A percentile compares a stretch with the other conserved stretches of the same genome.
Conservation (phyloP, 2,113 vertebrate genomes). For the Macroglossus sobrinus region DNA sequence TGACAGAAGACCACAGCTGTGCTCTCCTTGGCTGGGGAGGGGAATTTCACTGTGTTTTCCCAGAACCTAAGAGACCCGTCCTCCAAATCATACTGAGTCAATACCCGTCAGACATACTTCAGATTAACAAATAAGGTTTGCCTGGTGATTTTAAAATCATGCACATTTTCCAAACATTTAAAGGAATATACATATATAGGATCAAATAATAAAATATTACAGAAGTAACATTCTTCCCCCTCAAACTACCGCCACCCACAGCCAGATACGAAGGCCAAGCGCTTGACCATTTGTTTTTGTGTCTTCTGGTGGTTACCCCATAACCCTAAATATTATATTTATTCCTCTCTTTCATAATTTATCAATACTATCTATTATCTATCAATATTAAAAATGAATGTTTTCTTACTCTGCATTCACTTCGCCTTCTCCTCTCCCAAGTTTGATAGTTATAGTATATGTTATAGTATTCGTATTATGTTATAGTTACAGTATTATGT, state of each 20-base stretch:
- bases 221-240: background rate
- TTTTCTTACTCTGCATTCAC: background rate
- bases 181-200: background rate
- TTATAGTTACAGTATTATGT: background rate
- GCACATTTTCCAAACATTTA: background rate
- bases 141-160: background rate
- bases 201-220: background rate
- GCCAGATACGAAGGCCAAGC: background rate
- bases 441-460: background rate
- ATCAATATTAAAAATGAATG: background rate
- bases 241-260: background rate
- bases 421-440: background rate
- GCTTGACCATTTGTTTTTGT: background rate
- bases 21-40: background rate
- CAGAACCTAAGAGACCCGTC: background rate
- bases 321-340: background rate
- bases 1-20: background rate
- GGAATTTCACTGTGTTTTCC: background rate
- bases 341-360: background rate
- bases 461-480: too few species aligned
- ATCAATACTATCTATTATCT: accelerated
- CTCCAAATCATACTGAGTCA: background rate
- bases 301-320: background rate
- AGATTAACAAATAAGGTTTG: background rate
- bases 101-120: background rate